Percentiles rank a stretch among this genome's conserved stretches.
phyloP scores from a whole-genome alignment of 2,797 vertebrate genomes.

The Leptodactylus fallax region DNA sequence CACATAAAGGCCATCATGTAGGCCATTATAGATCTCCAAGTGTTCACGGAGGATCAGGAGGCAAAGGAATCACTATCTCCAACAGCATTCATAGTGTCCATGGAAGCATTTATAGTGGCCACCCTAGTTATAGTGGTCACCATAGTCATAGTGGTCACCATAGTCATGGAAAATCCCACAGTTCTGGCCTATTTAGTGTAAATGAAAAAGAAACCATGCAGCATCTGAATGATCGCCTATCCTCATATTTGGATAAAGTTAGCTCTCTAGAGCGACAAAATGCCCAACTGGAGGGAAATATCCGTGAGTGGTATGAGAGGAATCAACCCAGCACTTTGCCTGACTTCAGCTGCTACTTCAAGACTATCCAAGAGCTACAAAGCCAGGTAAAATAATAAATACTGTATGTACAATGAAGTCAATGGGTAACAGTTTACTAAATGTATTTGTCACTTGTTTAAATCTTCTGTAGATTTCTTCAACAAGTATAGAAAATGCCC shows the following conservation, averaged over 20 bases:
- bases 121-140: slow-evolving; percentile 34
- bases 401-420: neutral
- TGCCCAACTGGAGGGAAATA: slow-evolving; percentile 77
- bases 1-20: slow-evolving; percentile 53
- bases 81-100: slow-evolving; percentile 58
- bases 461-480: slow-evolving; percentile 17
- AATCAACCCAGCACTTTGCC: slow-evolving; percentile 77
- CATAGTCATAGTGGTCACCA: slow-evolving; percentile 24
- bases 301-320: slow-evolving; percentile 80
- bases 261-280: slow-evolving; percentile 82
- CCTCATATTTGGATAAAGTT: slow-evolving; percentile 87
- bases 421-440: neutral
- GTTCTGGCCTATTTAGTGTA: slow-evolving; percentile 69
- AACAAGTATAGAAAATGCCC: slow-evolving; percentile 41
- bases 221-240: slow-evolving; percentile 88
- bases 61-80: slow-evolving; percentile 69
- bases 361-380: slow-evolving; percentile 81
- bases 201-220: slow-evolving; percentile 91
- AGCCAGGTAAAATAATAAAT: slow-evolving; percentile 78
- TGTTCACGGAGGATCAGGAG: slow-evolving; percentile 69
- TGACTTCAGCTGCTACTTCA: slow-evolving; percentile 79
- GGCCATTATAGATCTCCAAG: slow-evolving; percentile 70
- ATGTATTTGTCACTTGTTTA: neutral
- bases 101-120: slow-evolving; percentile 22
- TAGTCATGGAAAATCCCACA: slow-evolving; percentile 50